Percentiles rank a stretch among this genome's conserved stretches.
Evolutionary conservation across 2,113 vertebrate genomes (phyloP).

Genomic region (Thunnus thynnus): DNA sequence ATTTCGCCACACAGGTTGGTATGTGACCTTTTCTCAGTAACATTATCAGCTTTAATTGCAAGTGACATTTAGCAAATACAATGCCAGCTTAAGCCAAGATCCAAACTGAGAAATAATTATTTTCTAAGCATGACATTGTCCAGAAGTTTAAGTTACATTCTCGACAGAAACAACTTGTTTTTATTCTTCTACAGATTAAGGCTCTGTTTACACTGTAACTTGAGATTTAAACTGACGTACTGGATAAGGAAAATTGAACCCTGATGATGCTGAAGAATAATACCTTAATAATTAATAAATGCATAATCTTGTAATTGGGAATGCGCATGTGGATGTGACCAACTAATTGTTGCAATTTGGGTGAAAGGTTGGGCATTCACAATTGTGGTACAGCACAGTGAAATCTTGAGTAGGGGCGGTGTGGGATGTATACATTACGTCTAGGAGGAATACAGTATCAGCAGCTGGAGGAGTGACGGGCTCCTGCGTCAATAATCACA

Average conservation of each 20-base stretch:
- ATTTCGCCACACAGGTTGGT: slow-evolving; percentile 61
- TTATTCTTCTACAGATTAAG: not conserved
- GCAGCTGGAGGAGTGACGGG: not conserved
- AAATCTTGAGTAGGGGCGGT: not conserved
- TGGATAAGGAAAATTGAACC: not conserved
- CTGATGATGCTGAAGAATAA: not conserved
- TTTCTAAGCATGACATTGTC: slow-evolving; percentile 73
- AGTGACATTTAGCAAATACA: slow-evolving; percentile 87
- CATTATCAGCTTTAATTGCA: slow-evolving; percentile 86
- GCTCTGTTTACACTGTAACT: not conserved
- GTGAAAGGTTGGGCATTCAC: not conserved
- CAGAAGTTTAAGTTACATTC: slow-evolving; percentile 64
- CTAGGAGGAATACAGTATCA: slow-evolving; percentile 1
- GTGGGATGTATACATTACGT: not conserved
- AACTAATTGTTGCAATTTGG: slow-evolving; percentile 10
- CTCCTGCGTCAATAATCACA: slow-evolving; percentile 37
- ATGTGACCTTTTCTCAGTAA: slow-evolving; percentile 84
- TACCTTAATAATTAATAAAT: not conserved
- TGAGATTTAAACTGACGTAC: not conserved
- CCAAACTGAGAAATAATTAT: slow-evolving; percentile 76
- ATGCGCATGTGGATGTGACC: slow-evolving; percentile 7
- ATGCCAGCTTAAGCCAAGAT: slow-evolving; percentile 77
- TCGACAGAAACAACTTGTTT: slow-evolving; percentile 19
- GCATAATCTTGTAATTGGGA: not conserved
- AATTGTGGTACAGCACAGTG: not conserved